Evolutionary conservation across 2,888 invertebrate genomes (phyloP).

Genomic region (Spatulosminthurus flaviceps): DNA sequence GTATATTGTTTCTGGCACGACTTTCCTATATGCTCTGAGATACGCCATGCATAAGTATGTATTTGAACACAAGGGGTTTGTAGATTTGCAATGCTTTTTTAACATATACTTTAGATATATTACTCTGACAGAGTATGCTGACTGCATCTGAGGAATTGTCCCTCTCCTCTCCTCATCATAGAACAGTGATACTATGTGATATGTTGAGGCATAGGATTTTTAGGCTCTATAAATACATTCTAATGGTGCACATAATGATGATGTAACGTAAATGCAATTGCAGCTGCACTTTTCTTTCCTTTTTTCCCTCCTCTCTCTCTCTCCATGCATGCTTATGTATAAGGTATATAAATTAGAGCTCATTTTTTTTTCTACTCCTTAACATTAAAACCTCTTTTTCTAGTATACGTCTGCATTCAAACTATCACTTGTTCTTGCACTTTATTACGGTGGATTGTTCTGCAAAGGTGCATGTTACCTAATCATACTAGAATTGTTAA

Average conservation of each 20-base stretch:
- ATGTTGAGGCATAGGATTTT: not conserved
- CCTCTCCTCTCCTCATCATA: not conserved
- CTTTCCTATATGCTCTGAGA: not conserved
- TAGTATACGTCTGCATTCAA: not conserved
- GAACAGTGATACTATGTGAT: not conserved
- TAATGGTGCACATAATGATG: too few species aligned
- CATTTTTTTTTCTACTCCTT: not conserved
- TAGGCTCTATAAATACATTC: slow-evolving; percentile 1
- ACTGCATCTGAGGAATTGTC: too few species aligned
- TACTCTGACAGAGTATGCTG: too few species aligned
- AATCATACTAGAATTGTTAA: not conserved
- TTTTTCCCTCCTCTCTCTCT: not conserved
- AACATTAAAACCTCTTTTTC: slow-evolving; percentile 18
- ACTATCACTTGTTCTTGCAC: not conserved
- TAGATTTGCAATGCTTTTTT: too few species aligned
- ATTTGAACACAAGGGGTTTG: too few species aligned
- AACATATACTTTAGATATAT: too few species aligned
- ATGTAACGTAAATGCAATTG: not conserved
- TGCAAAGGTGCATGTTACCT: not conserved
- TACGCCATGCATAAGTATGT: too few species aligned
- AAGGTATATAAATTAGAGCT: too few species aligned
- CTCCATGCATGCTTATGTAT: too few species aligned
- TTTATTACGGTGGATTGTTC: not conserved
- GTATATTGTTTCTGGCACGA: slow-evolving; percentile 13
- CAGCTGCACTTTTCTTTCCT: not conserved